Evolutionary conservation across 2,113 vertebrate species (phyloP), one percentile per base, ranked within the genome.

Genomic region (Pogonocichla stellata): DNA sequence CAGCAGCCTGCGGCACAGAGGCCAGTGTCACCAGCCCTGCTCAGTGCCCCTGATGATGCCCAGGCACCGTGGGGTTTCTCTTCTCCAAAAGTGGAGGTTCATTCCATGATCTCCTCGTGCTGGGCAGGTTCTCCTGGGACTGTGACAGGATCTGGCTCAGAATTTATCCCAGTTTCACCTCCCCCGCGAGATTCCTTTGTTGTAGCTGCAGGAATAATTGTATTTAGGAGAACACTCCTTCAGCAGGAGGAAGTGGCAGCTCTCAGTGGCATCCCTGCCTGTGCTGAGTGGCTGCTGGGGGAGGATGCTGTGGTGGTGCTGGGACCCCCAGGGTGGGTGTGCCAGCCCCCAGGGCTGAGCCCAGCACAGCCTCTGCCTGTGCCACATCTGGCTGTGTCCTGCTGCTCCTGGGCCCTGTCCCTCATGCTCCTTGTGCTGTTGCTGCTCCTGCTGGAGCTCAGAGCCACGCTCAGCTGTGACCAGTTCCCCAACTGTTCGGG

Each of bases 151-250:
- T 61, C 65, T 22, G 60, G 50, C 53, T 81, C 70, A n/a, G 85
- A 58, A 80, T 74, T 58, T 53, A 66, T 91, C 79, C 92, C 69
- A 22, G 25, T 22, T 54, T 74, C n/a, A 31, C 81, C 65, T 87
- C 78, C 95, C 88, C 85, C 69, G 1, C 23, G 66, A 85, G 88
- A 70, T 84, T 74, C 60, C 92, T 84, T 94, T 93, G 87, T 93
- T 91, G 85, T 81, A 73, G 78, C 90, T 94, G 85, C 81, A 85
- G 90, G 74, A 91, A 70, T 87, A 94, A 87, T 91, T 80, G 8
- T 65, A 20, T 90, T 94, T 81, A 51, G 81, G 34, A 62, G 73
- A 77, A 38, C 15, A 3, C 71, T 65, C 45, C 50, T 31, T 43
- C 78, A 10, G 2, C 29, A 3, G 85, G 78, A 87, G 94, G 81